These are phyloP conservation scores for Lysandra bellargus DNA, from an alignment of 2,888 invertebrate species.

Conservation along the genomic window DNA sequence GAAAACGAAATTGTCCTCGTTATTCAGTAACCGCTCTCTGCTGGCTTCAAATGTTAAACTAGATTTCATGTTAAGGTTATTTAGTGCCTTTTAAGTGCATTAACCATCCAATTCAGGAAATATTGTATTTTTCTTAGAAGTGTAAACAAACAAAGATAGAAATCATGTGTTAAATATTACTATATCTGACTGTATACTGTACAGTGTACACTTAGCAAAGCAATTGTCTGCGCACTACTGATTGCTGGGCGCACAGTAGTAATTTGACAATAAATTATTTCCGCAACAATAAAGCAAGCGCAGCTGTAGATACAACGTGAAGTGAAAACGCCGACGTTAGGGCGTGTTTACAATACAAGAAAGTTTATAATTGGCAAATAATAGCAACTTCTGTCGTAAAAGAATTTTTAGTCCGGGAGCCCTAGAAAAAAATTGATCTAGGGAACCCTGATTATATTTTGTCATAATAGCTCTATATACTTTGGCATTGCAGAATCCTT, in stretches of 20 bases:
- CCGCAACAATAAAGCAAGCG: conserved; percentile 28
- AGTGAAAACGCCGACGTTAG: conserved; percentile 28
- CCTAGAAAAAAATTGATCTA: too few species aligned
- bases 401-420: too few species aligned
- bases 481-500: neutral
- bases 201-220: neutral
- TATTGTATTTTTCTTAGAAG: neutral
- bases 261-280: conserved; percentile 1
- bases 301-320: conserved; percentile 28
- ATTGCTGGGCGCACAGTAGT: neutral
- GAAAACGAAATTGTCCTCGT: conserved; percentile 30
- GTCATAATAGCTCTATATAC: too few species aligned
- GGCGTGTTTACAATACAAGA: neutral
- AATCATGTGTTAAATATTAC: neutral
- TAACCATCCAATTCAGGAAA: neutral
- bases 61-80: neutral
- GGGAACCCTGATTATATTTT: too few species aligned
- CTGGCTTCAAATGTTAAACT: neutral
- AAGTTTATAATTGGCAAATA: too few species aligned
- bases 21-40: conserved; percentile 16
- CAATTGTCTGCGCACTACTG: neutral
- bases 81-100: too few species aligned
- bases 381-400: too few species aligned
- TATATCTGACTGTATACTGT: neutral
- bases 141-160: neutral